Evolutionary conservation across 2,113 vertebrate genomes (phyloP), one percentile per base, ranked within the genome.

Genomic region (Ptychochromis oligacanthus): DNA sequence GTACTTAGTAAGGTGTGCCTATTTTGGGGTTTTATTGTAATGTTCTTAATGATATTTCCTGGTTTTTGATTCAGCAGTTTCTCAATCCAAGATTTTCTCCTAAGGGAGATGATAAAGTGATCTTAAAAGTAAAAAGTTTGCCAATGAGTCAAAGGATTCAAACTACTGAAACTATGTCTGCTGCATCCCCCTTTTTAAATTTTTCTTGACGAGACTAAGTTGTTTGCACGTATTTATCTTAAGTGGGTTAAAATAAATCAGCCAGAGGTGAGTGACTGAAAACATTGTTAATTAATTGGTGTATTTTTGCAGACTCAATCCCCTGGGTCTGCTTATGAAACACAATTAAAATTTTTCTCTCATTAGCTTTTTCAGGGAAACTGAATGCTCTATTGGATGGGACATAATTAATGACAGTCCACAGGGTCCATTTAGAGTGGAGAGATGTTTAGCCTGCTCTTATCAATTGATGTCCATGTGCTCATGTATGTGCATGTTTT

Each of bases 261-360:
- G 82, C 88, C 85, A 14, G 55, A 77, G 85, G 80, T 76, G 90
- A 83, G 76, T 58, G 80, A 86, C 89, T 67, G 34, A 64, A 89
- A 90, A 90, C 59, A 22, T 46, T 76, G 70, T 87, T 94, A 91
- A 93, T 94, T 91, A 87, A 86, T 85, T 87, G 76, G 86, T 59
- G 85, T 90, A 83, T 89, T 89, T 67, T 61, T 77, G 52, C 67
- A 83, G 76, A 82, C 72, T 64, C 77, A 13, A 70, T 92, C 91
- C 88, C 87, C 9, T 72, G 88, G 86, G 86, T 83, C 76, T 1
- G 59, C 77, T 75, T 81, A 85, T 89, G 82, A 85, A 94, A 89
- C 87, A 89, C 88, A 89, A 86, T 86, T 89, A 77, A 81, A 80
- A 88, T 9, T 75, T 54, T 84, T 82, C 82, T 84, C 78, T 93